phyloP scores from a whole-genome alignment of 2,888 invertebrate genomes.

The Phasia obesa region DNA sequence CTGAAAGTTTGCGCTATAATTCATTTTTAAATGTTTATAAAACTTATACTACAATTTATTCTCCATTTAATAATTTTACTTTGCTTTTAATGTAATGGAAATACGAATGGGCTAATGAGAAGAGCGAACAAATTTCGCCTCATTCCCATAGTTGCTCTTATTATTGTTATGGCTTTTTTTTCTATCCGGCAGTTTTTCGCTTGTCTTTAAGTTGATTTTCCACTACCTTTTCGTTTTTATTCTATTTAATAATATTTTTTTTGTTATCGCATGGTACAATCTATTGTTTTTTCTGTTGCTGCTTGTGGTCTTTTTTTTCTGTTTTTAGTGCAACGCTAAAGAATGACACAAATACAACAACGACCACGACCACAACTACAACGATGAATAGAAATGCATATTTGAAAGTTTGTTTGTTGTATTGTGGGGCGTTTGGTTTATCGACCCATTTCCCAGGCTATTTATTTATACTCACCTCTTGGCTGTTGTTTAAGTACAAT shows the following conservation, averaged over 20 bases:
- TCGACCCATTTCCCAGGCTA: conserved; percentile 41
- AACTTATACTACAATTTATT: too few species aligned
- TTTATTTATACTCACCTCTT: conserved; percentile 57
- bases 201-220: conserved; percentile 9
- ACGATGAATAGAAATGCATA: background rate
- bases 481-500: conserved; percentile 35
- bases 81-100: background rate
- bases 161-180: conserved; percentile 15
- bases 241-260: conserved; percentile 10
- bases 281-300: conserved; percentile 29
- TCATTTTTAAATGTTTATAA: too few species aligned
- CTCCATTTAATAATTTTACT: too few species aligned
- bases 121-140: background rate
- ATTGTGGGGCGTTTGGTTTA: background rate
- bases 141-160: background rate
- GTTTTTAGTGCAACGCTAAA: background rate
- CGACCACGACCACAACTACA: conserved; percentile 9
- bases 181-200: background rate
- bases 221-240: conserved; percentile 16
- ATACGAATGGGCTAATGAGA: background rate
- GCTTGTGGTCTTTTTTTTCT: background rate
- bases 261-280: conserved; percentile 10
- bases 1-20: too few species aligned
- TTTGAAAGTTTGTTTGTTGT: background rate
- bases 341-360: conserved; percentile 13